Evolutionary conservation across 2,888 invertebrate genomes (phyloP), one percentile per base, ranked within the genome.

Genomic region (Latrodectus hesperus): DNA sequence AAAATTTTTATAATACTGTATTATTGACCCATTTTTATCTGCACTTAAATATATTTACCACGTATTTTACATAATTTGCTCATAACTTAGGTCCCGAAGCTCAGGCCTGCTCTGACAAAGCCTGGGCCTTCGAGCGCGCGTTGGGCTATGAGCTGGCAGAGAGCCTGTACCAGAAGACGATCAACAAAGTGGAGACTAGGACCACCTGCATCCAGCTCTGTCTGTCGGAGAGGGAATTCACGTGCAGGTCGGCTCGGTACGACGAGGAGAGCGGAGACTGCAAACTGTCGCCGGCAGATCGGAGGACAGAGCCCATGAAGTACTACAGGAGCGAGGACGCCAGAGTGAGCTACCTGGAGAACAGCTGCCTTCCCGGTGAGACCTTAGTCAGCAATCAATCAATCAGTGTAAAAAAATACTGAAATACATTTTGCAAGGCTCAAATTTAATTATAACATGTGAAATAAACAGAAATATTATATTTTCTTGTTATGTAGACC

Each of bases 221-320:
- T 89, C 91, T 93, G 17, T 92, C 91, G 82, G 93, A 93, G 90
- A 90, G 91, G 49, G 90, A 91, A 72, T 93, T 93, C 88, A 91
- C 91, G n/a, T 93, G 93, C 90, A 92, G 93, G 64, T 93, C 93
- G 3, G 93, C 93, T 52, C 93, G 93, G 90, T 94, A 93, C 91
- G 93, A 93, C 90, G 92, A 93, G 81, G 91, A 91, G 90, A 92
- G 92, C 11, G 92, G 92, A 9, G 92, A 92, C 88, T 93, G 93
- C 90, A 92, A 92, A 64, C 91, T 94, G 65, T 93, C 93, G 84
- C 91, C 93, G 55, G 93, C 93, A 83, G 93, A 93, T 90, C 90
- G 93, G 74, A 91, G 93, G 73, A 92, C 92, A 9, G 91, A 92
- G 82, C 93, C 93, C 0, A 87, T 80, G 67, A 84, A 88, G 55